phyloP scores from a whole-genome alignment of 2,797 vertebrate species.

The Sylvia borin region DNA sequence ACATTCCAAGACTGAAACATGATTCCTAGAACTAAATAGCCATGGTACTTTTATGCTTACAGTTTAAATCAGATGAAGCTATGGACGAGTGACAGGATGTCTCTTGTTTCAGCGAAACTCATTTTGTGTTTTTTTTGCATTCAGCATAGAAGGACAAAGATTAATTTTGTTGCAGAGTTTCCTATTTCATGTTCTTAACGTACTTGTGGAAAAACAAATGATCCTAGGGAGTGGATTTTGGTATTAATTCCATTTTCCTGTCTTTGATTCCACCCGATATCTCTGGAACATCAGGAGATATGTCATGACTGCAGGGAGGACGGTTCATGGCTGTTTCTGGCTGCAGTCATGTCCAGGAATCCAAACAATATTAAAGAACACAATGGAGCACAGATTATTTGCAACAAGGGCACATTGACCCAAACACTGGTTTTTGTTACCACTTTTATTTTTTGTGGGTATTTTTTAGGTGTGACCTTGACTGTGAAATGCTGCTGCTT shows the following conservation, averaged over 20 bases:
- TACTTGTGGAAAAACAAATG: not conserved
- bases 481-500: not conserved
- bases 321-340: not conserved
- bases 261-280: not conserved
- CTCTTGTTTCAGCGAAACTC: not conserved
- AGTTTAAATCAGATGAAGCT: not conserved
- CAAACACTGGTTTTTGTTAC: not conserved
- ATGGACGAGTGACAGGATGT: rapidly evolving
- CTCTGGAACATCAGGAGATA: conserved; percentile 22
- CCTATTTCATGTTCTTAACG: not conserved
- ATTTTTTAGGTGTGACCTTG: not conserved
- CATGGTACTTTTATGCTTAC: not conserved
- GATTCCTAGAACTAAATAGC: not conserved
- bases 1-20: not conserved
- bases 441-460: not conserved
- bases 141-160: not conserved
- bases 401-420: not conserved
- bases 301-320: not conserved
- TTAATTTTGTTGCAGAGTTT: not conserved
- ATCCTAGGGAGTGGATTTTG: not conserved
- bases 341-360: not conserved
- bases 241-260: not conserved
- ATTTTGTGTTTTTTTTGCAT: not conserved
- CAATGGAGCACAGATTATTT: not conserved
- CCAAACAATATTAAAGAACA: not conserved